Evolutionary conservation across 2,888 invertebrate species (phyloP), one percentile per base, ranked within the genome.

Genomic region (Nezara viridula): DNA sequence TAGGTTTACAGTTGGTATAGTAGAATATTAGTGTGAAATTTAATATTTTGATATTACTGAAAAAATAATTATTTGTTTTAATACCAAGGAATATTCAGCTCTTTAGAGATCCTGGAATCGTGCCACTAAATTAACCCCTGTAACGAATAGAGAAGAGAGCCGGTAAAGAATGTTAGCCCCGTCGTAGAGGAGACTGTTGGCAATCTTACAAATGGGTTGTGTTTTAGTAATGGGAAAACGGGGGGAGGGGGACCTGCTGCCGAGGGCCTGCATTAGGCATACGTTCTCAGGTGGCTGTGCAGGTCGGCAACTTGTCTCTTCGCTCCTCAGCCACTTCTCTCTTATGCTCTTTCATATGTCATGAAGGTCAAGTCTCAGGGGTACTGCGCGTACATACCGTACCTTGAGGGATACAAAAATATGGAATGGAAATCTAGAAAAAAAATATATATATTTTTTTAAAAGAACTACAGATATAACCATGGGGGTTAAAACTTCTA

Each of bases 201-300:
- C 66, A 73, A 73, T 73, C 66, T 73, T 73, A 73, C 66, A 73
- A 73, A 73, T 73, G 66, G 66, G 66, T 37, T 19, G 27, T 73
- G 66, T 73, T 73, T 73, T 73, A 73, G 66, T 73, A 73, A 73
- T 73, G 37, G 7, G 10, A 37, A 37, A 37, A 7, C 27, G 66
- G 66, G 66, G 27, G 19, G 32, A 2, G 6, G 37, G 6, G 37
- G 19, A 21, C 7, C 19, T 37, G 19, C n/a, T n/a, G n/a, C n/a
- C n/a, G n/a, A n/a, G n/a, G n/a, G n/a, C n/a, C 66, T 37, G 66
- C 66, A 73, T 73, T 73, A 73, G 27, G 32, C 37, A 73, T 73
- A 73, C 66, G 4, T 73, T 7, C 37, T 73, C 32, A 73, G 66
- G 66, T 73, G 32, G 66, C 37, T 73, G 19, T 73, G 66, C 37